Conservation (phyloP, 2,888 invertebrate species). For the Rotaria magnacalcarata region DNA sequence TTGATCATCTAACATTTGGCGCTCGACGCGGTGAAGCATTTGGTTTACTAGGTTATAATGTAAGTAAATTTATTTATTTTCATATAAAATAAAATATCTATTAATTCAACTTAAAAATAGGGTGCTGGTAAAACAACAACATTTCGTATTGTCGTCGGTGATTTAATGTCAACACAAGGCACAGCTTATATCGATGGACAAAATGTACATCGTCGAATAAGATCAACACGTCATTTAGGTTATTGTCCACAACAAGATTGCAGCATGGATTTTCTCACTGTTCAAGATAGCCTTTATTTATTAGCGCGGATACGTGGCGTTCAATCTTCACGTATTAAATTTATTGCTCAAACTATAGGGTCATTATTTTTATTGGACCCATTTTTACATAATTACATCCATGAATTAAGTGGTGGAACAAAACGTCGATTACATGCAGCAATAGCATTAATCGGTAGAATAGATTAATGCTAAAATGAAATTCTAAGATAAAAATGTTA, state of each 20-base stretch:
- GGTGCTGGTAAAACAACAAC: conserved; percentile 17
- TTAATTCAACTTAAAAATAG: not conserved
- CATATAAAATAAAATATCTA: too few relatives aligned
- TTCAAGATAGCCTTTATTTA: not conserved
- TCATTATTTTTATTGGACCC: not conserved
- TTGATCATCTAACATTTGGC: conserved; percentile 30
- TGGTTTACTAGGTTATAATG: conserved; percentile 27
- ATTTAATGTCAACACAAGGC: not conserved
- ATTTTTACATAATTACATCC: not conserved
- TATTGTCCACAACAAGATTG: conserved; percentile 13
- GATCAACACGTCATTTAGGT: not conserved
- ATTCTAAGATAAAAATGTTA: not conserved
- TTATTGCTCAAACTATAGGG: not conserved
- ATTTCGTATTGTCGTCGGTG: not conserved
- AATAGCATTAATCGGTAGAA: conserved; percentile 57
- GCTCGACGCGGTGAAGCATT: conserved; percentile 25
- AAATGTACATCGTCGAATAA: not conserved
- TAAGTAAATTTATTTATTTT: not conserved
- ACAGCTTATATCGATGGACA: not conserved
- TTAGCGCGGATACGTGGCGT: not conserved
- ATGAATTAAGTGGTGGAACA: conserved; percentile 59
- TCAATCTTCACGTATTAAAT: not conserved
- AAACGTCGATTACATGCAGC: conserved; percentile 59
- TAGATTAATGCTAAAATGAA: not conserved
- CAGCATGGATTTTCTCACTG: not conserved